Evolutionary conservation across 2,888 invertebrate genomes (phyloP), one percentile per base, ranked within the genome.

Genomic region (Philonicus albiceps): DNA sequence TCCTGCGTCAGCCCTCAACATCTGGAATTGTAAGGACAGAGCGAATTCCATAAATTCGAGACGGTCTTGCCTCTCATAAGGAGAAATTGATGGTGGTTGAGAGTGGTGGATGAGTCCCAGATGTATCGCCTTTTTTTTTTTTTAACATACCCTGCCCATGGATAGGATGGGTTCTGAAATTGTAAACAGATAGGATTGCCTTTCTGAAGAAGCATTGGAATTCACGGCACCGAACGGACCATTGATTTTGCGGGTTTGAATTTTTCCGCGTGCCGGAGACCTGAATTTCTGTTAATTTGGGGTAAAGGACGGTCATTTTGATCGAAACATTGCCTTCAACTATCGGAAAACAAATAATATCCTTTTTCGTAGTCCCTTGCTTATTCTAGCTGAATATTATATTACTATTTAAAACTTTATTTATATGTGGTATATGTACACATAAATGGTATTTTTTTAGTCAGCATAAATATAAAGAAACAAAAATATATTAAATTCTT

Each of bases 1-100:
- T 84, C 73, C 84, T 84, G 72, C 84, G 73, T 73, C 84, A 84
- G 84, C 84, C 27, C 73, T 49, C 84, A 84, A 73, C 84, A 73
- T 84, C 84, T 72, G 40, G 73, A 84, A 84, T 16, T 73, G 40
- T 84, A 19, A 73, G n/a, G 43, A 73, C 55, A 43, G 40, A 84
- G 34, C 40, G 43, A 84, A 84, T 73, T 73, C 73, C 84, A 84
- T 84, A 84, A 84, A 84, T 84, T 84, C 43, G 40, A 53, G 30
- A 84, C 30, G 27, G 64, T 22, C 16, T 64, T 64, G 81, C 19
- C 81, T 55, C 81, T 49, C 49, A 49, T 49, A 78, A 81, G 55
- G 49, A 81, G 30, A 22, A 64, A 34, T 64, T 55, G 81, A 13
- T 34, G 22, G 27, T 31, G 81, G 81, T 49, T 49, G 27, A 16